These are phyloP conservation scores for Platynereis dumerilii DNA, from an alignment of 2,888 invertebrate genomes.

Conservation along the genomic window DNA sequence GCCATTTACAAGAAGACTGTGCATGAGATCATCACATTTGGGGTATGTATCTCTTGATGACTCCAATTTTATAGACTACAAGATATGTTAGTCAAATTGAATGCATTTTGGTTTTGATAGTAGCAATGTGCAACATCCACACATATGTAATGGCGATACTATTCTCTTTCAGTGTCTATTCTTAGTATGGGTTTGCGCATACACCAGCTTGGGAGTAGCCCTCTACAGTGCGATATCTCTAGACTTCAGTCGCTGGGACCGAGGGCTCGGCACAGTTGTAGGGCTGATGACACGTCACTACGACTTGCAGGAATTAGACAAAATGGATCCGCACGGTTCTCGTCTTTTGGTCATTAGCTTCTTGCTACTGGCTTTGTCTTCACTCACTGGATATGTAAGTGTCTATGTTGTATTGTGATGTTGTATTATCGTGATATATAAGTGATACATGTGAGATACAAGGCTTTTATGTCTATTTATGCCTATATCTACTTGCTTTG, in stretches of 20 bases:
- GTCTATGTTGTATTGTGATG: background rate
- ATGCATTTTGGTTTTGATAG: too few relatives aligned
- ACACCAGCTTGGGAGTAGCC: conserved; percentile 49
- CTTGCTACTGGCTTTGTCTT: conserved; percentile 47
- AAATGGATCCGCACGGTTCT: conserved; percentile 33
- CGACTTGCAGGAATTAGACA: conserved; percentile 33
- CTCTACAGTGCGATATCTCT: conserved; percentile 48
- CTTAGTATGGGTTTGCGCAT: conserved; percentile 47
- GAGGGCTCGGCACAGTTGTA: conserved; percentile 45
- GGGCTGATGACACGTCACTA: conserved; percentile 46
- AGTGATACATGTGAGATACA: too few relatives aligned
- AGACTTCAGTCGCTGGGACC: conserved; percentile 47
- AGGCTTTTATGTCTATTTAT: too few relatives aligned
- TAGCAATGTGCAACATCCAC: too few relatives aligned
- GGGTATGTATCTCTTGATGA: conserved; percentile 44
- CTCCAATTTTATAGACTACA: too few relatives aligned
- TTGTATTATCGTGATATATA: too few relatives aligned
- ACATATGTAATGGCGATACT: background rate
- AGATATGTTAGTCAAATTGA: too few relatives aligned
- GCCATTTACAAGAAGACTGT: conserved; percentile 49
- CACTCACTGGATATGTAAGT: conserved; percentile 59
- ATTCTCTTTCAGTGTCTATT: conserved; percentile 45
- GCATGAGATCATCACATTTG: conserved; percentile 49
- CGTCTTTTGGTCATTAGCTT: conserved; percentile 46
- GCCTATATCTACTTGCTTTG: too few relatives aligned